Base-by-base conservation (phyloP, 2,797 vertebrate genomes). In the Alexandromys oeconomus region DNA sequence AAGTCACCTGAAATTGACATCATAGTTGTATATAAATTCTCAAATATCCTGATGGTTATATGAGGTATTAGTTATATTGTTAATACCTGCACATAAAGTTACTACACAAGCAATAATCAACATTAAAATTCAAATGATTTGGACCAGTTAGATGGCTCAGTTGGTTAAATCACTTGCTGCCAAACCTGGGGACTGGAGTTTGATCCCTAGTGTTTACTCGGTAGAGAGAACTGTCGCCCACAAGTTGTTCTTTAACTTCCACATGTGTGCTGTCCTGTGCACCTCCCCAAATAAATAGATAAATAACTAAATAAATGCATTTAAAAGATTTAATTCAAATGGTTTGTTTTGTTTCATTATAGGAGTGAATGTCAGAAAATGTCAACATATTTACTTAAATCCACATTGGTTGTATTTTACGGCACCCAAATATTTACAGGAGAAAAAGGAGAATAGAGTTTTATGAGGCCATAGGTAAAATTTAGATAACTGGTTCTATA, bases 401-500 rank as follows among this genome's bases (percentile, higher is more conserved):
- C 90, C 61, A 84, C 76, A 89, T 91, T 92, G 95, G 84, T 92
- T 92, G 73, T 48, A 94, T 93, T 97, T 96, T 93, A 97, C 76
- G 96, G 37, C 96, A 98, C 90, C 87, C 96, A 95, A 89, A 97
- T 93, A 40, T 23, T 97, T 91, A 97, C 98, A 98, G 88, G 96
- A 98, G 98, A 99, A 97, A 98, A 98, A 98, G 89, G 96, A 98
- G 98, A 99, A 99, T 97, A 95, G 98, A 99, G 99, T 99, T 99
- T 99, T 99, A 99, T 99, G 43, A 77, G 99, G 98, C 98, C 99
- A 97, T 98, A 99, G 98, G 98, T 98, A 98, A 98, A 98, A 98
- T 98, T 99, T 98, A 98, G 98, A 99, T 98, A 99, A 98, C 97
- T 99, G 98, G 97, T 98, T 98, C 98, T 99, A 98, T 98, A 99